Evolutionary conservation across 2,113 vertebrate species (phyloP), one percentile per base, ranked within the genome.

Genomic region (Bombycilla garrulus): DNA sequence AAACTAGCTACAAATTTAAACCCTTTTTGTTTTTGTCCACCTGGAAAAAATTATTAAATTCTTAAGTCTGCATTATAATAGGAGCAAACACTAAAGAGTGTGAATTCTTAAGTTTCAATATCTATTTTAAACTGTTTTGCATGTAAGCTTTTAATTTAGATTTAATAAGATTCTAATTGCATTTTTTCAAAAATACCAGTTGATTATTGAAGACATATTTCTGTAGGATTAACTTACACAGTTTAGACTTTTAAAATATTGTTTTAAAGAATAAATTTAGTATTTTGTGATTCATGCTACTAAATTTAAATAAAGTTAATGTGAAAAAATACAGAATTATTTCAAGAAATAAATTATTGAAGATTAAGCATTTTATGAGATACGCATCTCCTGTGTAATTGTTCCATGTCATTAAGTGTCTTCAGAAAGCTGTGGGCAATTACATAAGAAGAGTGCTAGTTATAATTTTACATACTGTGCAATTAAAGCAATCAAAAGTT

Each of bases 111-210:
- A 79, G 92, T 96, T 97, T 95, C 95, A 94, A 45, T 95, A 96
- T 95, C 96, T 97, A 89, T 95, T 96, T 96, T 81, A 89, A 95
- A 87, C 95, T 96, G 85, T 45, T 96, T 92, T 64, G 73, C 79
- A 87, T 93, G 13, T 58, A 92, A 95, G 96, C 26, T 96, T 97
- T 97, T 86, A 91, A 96, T 97, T 97, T 95, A 96, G 42, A 77
- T 93, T 97, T 96, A 96, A 96, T 97, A 93, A 95, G 87, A 97
- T 85, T 95, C 42, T 96, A 96, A 96, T 95, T 92, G 51, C 66
- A 53, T 87, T 96, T 95, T 72, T n/a, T 1, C 1, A 38, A 84
- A 94, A 86, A 82, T 42, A 66, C n/a, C 67, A 51, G 69, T 77
- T 89, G 90, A 92, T 92, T 95, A 97, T 91, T 96, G 74, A 78